A percentile compares a stretch with the other conserved stretches of the same genome.
phyloP scores from a whole-genome alignment of 2,888 invertebrate genomes.

The Carcina quercana region DNA sequence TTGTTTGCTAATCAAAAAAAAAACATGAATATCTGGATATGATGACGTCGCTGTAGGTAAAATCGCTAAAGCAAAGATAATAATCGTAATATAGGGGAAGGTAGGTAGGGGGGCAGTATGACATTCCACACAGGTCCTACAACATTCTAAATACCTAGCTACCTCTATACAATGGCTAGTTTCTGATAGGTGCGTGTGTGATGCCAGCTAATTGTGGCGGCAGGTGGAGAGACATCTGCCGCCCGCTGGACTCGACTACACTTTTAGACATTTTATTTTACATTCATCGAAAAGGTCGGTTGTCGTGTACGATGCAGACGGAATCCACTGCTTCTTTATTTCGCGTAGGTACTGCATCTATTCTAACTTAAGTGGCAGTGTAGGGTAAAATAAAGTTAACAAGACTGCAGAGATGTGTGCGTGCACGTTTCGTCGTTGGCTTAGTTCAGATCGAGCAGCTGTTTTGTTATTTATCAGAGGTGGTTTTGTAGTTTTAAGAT shows the following conservation, averaged over 20 bases:
- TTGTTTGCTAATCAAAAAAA: too few species aligned
- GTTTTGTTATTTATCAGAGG: too few species aligned
- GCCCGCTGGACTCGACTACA: conserved; percentile 39
- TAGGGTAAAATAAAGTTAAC: too few species aligned
- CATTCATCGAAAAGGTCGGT: conserved; percentile 27
- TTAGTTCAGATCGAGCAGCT: too few species aligned
- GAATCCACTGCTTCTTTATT: conserved; percentile 25
- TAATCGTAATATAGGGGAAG: too few species aligned
- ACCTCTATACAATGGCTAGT: conserved; percentile 9
- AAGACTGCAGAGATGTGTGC: too few species aligned
- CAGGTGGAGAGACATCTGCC: conserved; percentile 69
- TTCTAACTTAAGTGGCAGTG: conserved; percentile 39
- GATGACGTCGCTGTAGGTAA: too few species aligned
- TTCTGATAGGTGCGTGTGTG: conserved; percentile 50
- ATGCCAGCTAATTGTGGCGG: conserved; percentile 53
- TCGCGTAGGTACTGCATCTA: conserved; percentile 28
- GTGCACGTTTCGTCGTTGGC: too few species aligned
- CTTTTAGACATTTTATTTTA: conserved; percentile 48
- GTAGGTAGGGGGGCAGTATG: too few species aligned
- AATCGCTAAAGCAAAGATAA: too few species aligned
- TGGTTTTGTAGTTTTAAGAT: neutral
- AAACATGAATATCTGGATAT: too few species aligned
- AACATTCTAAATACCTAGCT: neutral
- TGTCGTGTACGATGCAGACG: conserved; percentile 26
- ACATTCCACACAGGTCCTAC: too few species aligned